Conservation (phyloP, 2,888 invertebrate species). For the Heliconius erato region DNA sequence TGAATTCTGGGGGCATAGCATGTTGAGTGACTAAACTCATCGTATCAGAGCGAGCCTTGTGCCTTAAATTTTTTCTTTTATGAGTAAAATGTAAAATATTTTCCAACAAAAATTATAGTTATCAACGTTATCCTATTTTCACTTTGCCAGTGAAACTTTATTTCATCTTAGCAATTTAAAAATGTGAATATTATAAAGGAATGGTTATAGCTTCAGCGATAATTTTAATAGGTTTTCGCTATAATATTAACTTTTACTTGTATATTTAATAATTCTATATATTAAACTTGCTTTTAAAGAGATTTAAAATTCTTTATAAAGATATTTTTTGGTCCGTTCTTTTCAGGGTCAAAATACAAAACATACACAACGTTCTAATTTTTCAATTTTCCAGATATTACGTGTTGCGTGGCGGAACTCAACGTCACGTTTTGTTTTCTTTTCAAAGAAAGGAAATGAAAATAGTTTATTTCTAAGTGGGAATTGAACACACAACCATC, state of each 20-base stretch:
- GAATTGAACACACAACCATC: no score
- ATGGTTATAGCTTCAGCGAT: conserved; percentile 17
- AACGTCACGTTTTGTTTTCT: no score
- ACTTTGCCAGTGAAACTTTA: conserved; percentile 41
- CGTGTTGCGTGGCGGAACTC: no score
- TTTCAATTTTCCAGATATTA: no score
- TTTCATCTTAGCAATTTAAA: conserved; percentile 48
- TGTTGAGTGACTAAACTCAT: no score
- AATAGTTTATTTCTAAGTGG: no score
- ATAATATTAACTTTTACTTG: conserved; percentile 6
- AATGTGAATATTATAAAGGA: conserved; percentile 44
- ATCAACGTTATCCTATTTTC: conserved; percentile 33
- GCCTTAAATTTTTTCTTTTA: background rate
- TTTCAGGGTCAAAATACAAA: no score
- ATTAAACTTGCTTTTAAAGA: background rate
- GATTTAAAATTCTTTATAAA: background rate
- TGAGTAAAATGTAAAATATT: conserved; percentile 31
- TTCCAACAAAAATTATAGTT: conserved; percentile 26
- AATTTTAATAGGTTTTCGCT: conserved; percentile 18
- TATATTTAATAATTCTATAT: background rate
- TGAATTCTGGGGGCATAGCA: no score
- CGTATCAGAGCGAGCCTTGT: background rate
- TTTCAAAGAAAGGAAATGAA: no score
- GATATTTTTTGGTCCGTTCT: no score
- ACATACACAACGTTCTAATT: no score